Base-by-base conservation (phyloP, 2,888 invertebrate genomes). In the Psococerastis gibbosa region DNA sequence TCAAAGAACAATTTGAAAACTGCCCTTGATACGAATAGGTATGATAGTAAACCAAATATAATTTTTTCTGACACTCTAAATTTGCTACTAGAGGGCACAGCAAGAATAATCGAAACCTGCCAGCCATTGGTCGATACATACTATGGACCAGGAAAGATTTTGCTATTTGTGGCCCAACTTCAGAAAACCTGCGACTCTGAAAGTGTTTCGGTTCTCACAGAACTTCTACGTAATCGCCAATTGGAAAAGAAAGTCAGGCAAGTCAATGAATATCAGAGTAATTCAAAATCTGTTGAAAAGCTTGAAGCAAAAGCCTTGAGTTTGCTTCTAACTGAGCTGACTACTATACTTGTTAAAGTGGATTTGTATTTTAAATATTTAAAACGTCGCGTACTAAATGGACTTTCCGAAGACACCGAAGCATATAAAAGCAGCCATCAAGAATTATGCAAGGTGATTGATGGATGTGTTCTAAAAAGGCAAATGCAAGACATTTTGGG, bases 311-410 rank as follows among this genome's bases (percentile, higher is more conserved):
- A 83, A 55, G 81, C 81, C 52, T 69, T 89, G 44, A 97, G 97
- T 65, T 73, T 81, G 0, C 66, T 88, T 35, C 73, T 97, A 46
- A 78, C 81, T 0, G 97, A 98, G 65, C 72, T 95, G 46, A 89
- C 92, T 0, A 69, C 91, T 41, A 78, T 94, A 65, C 91, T 91
- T 63, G 78, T 87, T 1, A 69, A 92, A 50, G 73, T 84, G n/a
- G 84, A 88, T 56, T 66, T 97, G 17, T 98, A 95, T 61, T 75
- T 87, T 52, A 70, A 80, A 51, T 98, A 97, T 65, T 67, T 97
- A 48, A 68, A 74, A 43, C 68, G 87, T 46, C 71, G 88, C 55
- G 66, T 82, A 16, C 69, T 68, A 6, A 44, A 33, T 35, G 41
- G 43, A 20, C 16, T 11, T 49, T 9, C 11, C 6, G 18, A 54